Conservation (phyloP, 2,113 vertebrate species). For the Piprites chloris region DNA sequence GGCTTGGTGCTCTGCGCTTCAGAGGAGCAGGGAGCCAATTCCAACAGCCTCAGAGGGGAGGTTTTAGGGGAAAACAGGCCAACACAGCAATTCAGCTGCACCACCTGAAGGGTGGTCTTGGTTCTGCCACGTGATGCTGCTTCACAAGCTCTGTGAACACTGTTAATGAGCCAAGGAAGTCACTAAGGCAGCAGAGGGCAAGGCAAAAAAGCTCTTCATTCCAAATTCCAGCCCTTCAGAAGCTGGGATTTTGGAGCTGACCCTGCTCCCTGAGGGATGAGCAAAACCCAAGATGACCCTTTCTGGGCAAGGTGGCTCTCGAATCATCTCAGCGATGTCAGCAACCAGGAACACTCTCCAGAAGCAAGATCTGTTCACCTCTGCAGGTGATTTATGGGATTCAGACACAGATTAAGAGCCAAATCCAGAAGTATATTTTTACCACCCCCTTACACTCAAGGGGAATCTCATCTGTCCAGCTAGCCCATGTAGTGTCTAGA, state of each 20-base stretch:
- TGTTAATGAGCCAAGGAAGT: not conserved
- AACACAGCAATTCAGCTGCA: not conserved
- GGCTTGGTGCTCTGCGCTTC: not conserved
- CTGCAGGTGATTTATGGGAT: not conserved
- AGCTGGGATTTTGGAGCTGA: not conserved
- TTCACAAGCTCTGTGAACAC: not conserved
- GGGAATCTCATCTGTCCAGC: not conserved
- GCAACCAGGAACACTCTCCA: not conserved
- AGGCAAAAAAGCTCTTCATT: not conserved
- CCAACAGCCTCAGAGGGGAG: not conserved
- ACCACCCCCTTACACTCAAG: not conserved
- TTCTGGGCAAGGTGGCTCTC: not conserved
- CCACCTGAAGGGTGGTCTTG: not conserved
- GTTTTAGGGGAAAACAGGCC: not conserved
- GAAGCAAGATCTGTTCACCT: not conserved
- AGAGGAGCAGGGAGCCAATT: not conserved
- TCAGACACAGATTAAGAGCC: not conserved
- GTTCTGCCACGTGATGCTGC: not conserved
- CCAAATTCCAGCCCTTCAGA: not conserved
- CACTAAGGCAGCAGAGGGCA: not conserved
- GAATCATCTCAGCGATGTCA: fast-evolving
- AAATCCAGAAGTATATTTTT: not conserved
- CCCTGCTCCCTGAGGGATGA: not conserved
- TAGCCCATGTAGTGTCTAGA: not conserved
- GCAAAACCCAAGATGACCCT: not conserved